Percentiles rank a stretch among this genome's conserved stretches.
Evolutionary conservation across 1,140 invertebrate genomes (phyloP).

Genomic region (Brachionus koreanus): DNA sequence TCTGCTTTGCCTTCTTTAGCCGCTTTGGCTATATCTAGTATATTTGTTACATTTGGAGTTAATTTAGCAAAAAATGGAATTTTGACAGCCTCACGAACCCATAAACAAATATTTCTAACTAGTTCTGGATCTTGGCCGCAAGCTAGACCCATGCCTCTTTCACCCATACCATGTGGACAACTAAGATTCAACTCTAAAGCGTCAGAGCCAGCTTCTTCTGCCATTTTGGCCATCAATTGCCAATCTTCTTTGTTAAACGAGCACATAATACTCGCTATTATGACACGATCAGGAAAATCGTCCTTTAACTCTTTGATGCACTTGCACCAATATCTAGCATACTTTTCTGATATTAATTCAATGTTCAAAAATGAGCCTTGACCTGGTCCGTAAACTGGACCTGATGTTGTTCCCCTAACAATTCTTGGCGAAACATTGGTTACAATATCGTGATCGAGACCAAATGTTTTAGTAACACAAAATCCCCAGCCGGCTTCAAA

Average conservation of each 20-base stretch:
- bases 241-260: constrained; percentile 81
- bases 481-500: constrained; percentile 96
- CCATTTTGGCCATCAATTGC: constrained; percentile 72
- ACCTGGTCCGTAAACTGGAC: constrained; percentile 84
- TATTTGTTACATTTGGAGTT: constrained; percentile 94
- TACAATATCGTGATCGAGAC: constrained; percentile 88
- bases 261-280: constrained; percentile 97
- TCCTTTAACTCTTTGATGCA: constrained; percentile 81
- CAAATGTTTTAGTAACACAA: constrained; percentile 91
- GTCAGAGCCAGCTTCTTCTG: constrained; percentile 80
- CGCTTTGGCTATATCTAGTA: constrained; percentile 79
- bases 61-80: constrained; percentile 97
- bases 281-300: constrained; percentile 82
- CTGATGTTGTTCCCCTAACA: constrained; percentile 82
- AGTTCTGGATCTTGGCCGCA: constrained; percentile 84
- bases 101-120: constrained; percentile 81
- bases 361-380: constrained; percentile 94
- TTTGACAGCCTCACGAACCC: constrained; percentile 77
- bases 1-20: constrained; percentile 81
- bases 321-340: constrained; percentile 82
- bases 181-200: constrained; percentile 91
- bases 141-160: constrained; percentile 84
- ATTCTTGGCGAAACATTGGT: constrained; percentile 96
- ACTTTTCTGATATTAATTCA: constrained; percentile 95
- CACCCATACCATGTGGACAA: constrained; percentile 96